These are phyloP conservation scores for Equus quagga DNA, from an alignment of 2,113 vertebrate genomes.

Conservation along the genomic window DNA sequence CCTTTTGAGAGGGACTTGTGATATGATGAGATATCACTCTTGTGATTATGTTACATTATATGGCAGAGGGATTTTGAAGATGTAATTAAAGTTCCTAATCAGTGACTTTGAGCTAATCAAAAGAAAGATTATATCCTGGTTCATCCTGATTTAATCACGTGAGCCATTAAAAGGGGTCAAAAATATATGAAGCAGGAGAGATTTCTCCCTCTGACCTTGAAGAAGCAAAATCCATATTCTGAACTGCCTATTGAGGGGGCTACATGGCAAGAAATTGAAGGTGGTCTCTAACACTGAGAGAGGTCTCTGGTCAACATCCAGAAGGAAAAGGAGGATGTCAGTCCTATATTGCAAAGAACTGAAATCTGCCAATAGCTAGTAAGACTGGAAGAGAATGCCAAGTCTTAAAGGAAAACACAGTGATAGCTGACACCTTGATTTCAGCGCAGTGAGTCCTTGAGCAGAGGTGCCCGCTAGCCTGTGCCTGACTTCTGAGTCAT, in stretches of 20 bases:
- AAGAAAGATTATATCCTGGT: conserved; percentile 13
- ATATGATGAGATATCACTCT: background rate
- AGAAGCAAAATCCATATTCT: background rate
- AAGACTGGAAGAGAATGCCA: background rate
- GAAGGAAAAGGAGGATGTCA: background rate
- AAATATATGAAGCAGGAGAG: background rate
- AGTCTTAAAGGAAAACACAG: background rate
- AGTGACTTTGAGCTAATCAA: conserved; percentile 53
- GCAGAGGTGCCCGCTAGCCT: background rate
- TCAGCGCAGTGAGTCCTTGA: background rate
- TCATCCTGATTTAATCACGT: conserved; percentile 2
- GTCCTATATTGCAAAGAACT: background rate
- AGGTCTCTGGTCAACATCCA: background rate
- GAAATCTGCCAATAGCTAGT: background rate
- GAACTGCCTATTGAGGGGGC: background rate
- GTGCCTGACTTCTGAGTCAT: background rate
- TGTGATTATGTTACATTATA: conserved; percentile 21
- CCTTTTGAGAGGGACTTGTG: background rate
- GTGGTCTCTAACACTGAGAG: background rate
- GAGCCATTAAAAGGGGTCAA: conserved; percentile 26
- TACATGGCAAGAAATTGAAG: background rate
- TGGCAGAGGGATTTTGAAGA: conserved; percentile 28
- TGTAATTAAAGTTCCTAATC: conserved; percentile 57
- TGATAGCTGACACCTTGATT: background rate
- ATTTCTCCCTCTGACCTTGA: background rate